Evolutionary conservation across 2,113 vertebrate species (phyloP), one percentile per base, ranked within the genome.

Genomic region (Deroptyus accipitrinus): DNA sequence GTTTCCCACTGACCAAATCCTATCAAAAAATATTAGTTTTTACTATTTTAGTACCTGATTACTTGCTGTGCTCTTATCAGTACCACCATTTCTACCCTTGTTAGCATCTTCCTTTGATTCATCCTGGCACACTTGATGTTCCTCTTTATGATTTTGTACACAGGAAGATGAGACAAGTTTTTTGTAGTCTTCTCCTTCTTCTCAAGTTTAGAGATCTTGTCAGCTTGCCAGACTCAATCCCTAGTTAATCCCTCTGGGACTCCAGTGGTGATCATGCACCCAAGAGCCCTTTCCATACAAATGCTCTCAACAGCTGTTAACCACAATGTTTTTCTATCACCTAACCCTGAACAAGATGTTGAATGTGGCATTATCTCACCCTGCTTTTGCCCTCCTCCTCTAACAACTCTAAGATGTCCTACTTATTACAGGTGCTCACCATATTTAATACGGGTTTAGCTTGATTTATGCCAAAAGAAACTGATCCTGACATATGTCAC

Each of bases 331-430:
- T 62, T 39, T 37, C 24, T 17, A 1, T 16, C 54, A 77, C 61
- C 31, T 24, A n/a, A 57, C 18, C 19, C 13, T 0, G 0, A 28
- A 11, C 8, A 7, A 72, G 17, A 33, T 2, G 3, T 4, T 59
- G 57, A 72, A 30, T 59, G 15, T 23, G 28, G 22, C 59, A 84
- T 80, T 61, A 49, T 20, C 37, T 72, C 67, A 31, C 11, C 48
- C 35, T 31, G 37, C 51, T 69, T 72, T 73, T 68, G 41, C 13
- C 23, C 44, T 49, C 42, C 49, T 91, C 23, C 27, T 55, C 74
- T 49, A 67, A 66, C 7, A 73, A 7, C 69, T 41, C 39, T 42
- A 86, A 48, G 48, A 55, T 30, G 20, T 39, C 39, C 31, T 13
- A n/a, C 24, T 51, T 88, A 57, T 80, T 79, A 84, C 27, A 31